Conservation (phyloP, 2,888 invertebrate species). For the Ypsolopha scabrella region DNA sequence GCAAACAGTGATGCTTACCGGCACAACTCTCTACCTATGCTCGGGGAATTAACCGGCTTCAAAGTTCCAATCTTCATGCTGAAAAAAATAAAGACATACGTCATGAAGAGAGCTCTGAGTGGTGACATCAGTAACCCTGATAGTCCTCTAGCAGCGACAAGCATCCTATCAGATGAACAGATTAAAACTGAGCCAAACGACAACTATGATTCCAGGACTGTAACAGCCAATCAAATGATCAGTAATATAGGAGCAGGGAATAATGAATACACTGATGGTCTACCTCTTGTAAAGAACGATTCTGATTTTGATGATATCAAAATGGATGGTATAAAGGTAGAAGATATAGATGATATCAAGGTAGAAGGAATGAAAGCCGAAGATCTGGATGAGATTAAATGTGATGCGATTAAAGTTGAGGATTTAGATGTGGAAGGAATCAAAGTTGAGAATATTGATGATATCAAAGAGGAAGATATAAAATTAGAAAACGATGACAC, state of each 20-base stretch:
- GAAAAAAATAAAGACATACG: conserved; percentile 78
- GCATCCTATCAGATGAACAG: conserved; percentile 30
- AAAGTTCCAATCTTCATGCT: conserved; percentile 81
- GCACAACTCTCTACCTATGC: conserved; percentile 72
- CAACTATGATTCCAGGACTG: conserved; percentile 40
- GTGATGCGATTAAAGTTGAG: conserved; percentile 53
- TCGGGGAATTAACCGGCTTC: conserved; percentile 80
- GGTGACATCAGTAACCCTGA: conserved; percentile 40
- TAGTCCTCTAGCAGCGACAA: conserved; percentile 52
- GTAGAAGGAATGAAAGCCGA: conserved; percentile 55
- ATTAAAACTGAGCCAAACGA: conserved; percentile 53
- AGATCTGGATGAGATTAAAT: conserved; percentile 49
- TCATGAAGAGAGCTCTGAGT: conserved; percentile 48
- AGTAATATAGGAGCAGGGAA: conserved; percentile 26
- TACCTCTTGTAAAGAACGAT: conserved; percentile 48
- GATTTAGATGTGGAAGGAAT: conserved; percentile 46
- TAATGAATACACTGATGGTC: conserved; percentile 9
- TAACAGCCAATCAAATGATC: conserved; percentile 51
- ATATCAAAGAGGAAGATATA: conserved; percentile 57
- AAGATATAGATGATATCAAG: conserved; percentile 60
- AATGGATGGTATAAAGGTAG: conserved; percentile 37
- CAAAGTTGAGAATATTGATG: conserved; percentile 53
- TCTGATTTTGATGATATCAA: conserved; percentile 49
- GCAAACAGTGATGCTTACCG: conserved; percentile 80
- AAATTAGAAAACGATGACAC: conserved; percentile 53